A percentile compares a stretch with the other conserved stretches of the same genome.
These are phyloP conservation scores for Xenopus laevis DNA, from an alignment of 2,113 vertebrate species.

Conservation along the genomic window DNA sequence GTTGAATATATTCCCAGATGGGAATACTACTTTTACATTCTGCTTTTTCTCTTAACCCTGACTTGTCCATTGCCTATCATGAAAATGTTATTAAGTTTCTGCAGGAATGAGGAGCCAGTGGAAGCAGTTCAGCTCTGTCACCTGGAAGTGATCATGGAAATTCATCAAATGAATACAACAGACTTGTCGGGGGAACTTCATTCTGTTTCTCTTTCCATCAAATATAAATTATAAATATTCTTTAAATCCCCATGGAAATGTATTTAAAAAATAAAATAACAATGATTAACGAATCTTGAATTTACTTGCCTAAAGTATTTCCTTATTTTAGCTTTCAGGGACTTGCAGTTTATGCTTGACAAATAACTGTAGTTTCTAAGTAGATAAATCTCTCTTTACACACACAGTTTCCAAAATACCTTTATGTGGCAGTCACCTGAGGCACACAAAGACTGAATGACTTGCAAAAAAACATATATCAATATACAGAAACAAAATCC, in stretches of 20 bases:
- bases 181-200: slow-evolving; percentile 14
- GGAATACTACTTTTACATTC: slow-evolving; percentile 21
- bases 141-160: slow-evolving; percentile 36
- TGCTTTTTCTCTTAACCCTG: slow-evolving; percentile 13
- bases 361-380: background rate
- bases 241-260: too few species aligned
- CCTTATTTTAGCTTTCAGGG: too few species aligned
- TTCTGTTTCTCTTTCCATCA: slow-evolving; percentile 14
- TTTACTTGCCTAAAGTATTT: too few species aligned
- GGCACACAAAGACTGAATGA: slow-evolving; percentile 16
- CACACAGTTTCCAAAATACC: background rate
- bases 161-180: slow-evolving; percentile 28
- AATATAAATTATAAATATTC: background rate
- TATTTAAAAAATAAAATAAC: too few species aligned
- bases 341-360: too few species aligned
- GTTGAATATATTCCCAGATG: slow-evolving; percentile 18
- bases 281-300: too few species aligned
- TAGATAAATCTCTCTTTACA: background rate
- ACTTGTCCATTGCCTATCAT: slow-evolving; percentile 30
- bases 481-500: slow-evolving; percentile 1
- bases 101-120: slow-evolving; percentile 30
- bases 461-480: slow-evolving; percentile 21
- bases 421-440: slow-evolving; percentile 27
- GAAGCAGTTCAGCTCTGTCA: slow-evolving; percentile 31
- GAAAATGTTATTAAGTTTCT: slow-evolving; percentile 37